A percentile compares a stretch with the other conserved stretches of the same genome.
phyloP scores from a whole-genome alignment of 2,113 vertebrate genomes.

The Chamaetylas fuelleborni region DNA sequence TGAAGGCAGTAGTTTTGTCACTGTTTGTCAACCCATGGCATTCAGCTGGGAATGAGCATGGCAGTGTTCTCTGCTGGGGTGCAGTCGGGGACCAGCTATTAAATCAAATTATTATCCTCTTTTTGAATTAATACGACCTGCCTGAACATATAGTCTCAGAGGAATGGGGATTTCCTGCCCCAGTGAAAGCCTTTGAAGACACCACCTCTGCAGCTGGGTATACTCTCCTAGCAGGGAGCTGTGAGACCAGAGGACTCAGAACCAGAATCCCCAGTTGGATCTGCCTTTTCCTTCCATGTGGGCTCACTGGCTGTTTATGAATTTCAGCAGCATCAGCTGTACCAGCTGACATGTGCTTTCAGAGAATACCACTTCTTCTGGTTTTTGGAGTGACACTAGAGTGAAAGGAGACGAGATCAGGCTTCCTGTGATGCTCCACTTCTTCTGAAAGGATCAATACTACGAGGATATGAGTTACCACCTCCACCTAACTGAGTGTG shows the following conservation, averaged over 20 bases:
- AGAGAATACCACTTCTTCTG: not conserved
- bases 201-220: not conserved
- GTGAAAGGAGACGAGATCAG: not conserved
- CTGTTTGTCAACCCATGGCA: not conserved
- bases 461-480: rapidly evolving
- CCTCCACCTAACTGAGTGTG: not conserved
- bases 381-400: not conserved
- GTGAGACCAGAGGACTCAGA: not conserved
- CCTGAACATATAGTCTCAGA: not conserved
- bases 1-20: not conserved
- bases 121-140: not conserved
- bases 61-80: not conserved
- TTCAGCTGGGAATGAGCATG: not conserved
- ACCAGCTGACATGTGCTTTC: not conserved
- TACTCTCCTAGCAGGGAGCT: not conserved
- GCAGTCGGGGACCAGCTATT: not conserved
- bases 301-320: not conserved
- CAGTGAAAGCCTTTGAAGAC: not conserved
- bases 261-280: not conserved
- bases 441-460: not conserved
- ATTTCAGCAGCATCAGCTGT: not conserved
- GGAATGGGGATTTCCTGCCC: not conserved
- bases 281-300: not conserved
- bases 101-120: not conserved
- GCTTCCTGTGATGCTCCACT: not conserved